These are phyloP conservation scores for Mythimna lalbum DNA, from an alignment of 2,888 invertebrate species.

Conservation along the genomic window DNA sequence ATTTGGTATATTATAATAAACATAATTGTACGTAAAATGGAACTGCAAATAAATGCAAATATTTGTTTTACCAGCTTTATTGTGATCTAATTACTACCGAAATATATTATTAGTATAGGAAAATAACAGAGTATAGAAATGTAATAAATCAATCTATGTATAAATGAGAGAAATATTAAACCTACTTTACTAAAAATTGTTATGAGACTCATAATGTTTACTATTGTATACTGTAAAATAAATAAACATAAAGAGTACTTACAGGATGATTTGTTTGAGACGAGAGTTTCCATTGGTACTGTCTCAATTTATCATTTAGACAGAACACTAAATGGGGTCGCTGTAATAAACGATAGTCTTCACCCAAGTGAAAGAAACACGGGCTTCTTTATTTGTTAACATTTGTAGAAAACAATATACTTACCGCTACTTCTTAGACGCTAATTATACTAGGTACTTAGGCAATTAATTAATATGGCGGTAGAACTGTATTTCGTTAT, in stretches of 20 bases:
- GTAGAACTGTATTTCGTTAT: too few species aligned
- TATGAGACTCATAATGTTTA: not conserved
- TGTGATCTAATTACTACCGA: too few species aligned
- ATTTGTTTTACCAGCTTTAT: too few species aligned
- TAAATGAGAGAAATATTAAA: too few species aligned
- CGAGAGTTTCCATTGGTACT: conserved; percentile 9
- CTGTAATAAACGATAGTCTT: conserved; percentile 36
- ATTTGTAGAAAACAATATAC: not conserved
- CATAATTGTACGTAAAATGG: too few species aligned
- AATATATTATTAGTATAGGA: too few species aligned
- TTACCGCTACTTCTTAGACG: not conserved
- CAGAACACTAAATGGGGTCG: conserved; percentile 44
- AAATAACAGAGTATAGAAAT: too few species aligned
- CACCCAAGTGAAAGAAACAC: conserved; percentile 9
- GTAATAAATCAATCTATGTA: too few species aligned
- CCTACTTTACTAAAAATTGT: too few species aligned
- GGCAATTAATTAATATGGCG: too few species aligned
- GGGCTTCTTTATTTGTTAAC: not conserved
- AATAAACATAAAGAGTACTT: not conserved
- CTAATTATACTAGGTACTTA: not conserved
- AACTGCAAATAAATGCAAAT: too few species aligned
- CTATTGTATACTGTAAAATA: conserved; percentile 1
- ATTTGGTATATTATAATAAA: not conserved
- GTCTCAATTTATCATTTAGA: conserved; percentile 41
- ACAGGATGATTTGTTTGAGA: conserved; percentile 2